A percentile compares a stretch with the other conserved stretches of the same genome.
These are phyloP conservation scores for Drosophila sordidula DNA, from an alignment of 2,888 invertebrate species.

Conservation along the genomic window DNA sequence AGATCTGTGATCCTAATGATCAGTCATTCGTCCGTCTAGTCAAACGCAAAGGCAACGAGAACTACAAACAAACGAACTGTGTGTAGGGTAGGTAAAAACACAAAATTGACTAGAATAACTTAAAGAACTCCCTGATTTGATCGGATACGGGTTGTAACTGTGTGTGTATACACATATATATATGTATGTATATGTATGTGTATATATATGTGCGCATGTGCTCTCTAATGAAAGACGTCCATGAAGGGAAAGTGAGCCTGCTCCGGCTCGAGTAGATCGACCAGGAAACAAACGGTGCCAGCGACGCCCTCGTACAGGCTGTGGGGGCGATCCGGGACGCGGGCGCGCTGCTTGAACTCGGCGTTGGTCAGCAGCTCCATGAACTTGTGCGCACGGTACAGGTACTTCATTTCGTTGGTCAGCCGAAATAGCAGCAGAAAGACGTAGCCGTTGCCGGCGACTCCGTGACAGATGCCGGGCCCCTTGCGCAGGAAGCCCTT, in stretches of 20 bases:
- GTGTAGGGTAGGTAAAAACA: neutral
- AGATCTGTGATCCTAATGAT: slow-evolving; percentile 22
- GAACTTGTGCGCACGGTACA: slow-evolving; percentile 91
- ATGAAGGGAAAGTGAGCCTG: slow-evolving; percentile 93
- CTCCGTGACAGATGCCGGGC: slow-evolving; percentile 95
- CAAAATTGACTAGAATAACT: slow-evolving; percentile 66
- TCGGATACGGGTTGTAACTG: neutral
- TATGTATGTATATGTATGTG: too few species aligned
- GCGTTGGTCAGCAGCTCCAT: slow-evolving; percentile 90
- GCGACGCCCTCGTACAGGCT: slow-evolving; percentile 94
- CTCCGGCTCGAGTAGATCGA: slow-evolving; percentile 90
- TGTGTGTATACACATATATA: neutral
- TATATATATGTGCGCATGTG: too few species aligned
- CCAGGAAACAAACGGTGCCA: slow-evolving; percentile 93
- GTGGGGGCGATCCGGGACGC: slow-evolving; percentile 92
- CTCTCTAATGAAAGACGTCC: slow-evolving; percentile 87
- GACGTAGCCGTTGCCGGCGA: slow-evolving; percentile 93
- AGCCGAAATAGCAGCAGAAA: slow-evolving; percentile 91
- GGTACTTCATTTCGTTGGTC: slow-evolving; percentile 89
- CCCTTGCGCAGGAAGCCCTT: slow-evolving; percentile 94
- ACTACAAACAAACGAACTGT: slow-evolving; percentile 11
- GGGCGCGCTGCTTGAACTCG: slow-evolving; percentile 88
- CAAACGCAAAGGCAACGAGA: slow-evolving; percentile 16
- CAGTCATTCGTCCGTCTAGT: neutral
- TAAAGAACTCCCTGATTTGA: slow-evolving; percentile 43